These are phyloP conservation scores for Rhadinocentrus ornatus DNA, from an alignment of 2,797 vertebrate species.

Conservation along the genomic window DNA sequence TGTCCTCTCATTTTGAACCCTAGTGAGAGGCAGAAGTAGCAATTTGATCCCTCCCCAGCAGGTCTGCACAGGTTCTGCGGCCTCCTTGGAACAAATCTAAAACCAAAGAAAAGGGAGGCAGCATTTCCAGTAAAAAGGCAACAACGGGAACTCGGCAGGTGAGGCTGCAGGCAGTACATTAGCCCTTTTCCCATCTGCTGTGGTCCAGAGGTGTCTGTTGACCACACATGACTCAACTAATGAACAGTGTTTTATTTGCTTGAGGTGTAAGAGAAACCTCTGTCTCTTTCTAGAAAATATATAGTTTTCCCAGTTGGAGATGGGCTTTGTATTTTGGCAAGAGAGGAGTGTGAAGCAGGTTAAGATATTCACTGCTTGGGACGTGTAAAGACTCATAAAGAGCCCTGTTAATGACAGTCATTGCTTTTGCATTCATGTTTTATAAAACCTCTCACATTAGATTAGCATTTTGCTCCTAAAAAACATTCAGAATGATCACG, in stretches of 20 bases:
- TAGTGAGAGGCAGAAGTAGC: slow-evolving; percentile 47
- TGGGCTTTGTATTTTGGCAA: slow-evolving; percentile 23
- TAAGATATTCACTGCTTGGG: slow-evolving; percentile 25
- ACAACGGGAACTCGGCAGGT: slow-evolving; percentile 72
- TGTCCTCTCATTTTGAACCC: slow-evolving; percentile 47
- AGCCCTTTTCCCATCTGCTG: slow-evolving; percentile 62
- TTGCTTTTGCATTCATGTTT: slow-evolving; percentile 22
- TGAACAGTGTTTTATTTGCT: slow-evolving; percentile 64
- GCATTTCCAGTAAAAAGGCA: slow-evolving; percentile 54
- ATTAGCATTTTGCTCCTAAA: slow-evolving; percentile 21
- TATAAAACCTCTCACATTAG: slow-evolving; percentile 19
- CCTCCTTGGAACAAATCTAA: slow-evolving; percentile 55
- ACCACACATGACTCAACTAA: slow-evolving; percentile 75
- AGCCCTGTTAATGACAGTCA: slow-evolving; percentile 9
- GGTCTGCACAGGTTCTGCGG: slow-evolving; percentile 69
- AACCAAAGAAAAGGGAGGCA: slow-evolving; percentile 67
- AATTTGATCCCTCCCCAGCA: slow-evolving; percentile 65
- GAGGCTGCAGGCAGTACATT: slow-evolving; percentile 68
- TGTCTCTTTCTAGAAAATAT: slow-evolving; percentile 38
- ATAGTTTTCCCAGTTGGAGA: slow-evolving; percentile 37
- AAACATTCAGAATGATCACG: slow-evolving; percentile 12
- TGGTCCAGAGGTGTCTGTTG: slow-evolving; percentile 66
- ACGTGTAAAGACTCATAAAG: slow-evolving; percentile 28
- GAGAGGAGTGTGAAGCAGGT: slow-evolving; percentile 19
- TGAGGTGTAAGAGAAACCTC: slow-evolving; percentile 28